phyloP scores from a whole-genome alignment of 2,888 invertebrate genomes.

The Ochropleura plecta region DNA sequence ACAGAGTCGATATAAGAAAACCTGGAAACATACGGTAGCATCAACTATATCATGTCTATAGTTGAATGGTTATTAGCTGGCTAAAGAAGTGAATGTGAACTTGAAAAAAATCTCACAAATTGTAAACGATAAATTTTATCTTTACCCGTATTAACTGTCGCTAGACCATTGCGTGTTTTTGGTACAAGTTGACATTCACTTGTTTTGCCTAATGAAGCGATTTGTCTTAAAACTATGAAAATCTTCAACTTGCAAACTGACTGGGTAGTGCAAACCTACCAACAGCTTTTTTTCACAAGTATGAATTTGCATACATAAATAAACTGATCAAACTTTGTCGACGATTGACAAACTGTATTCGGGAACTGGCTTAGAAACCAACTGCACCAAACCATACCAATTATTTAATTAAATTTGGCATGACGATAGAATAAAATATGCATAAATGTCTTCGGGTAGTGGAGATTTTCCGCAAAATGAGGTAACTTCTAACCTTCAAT shows the following conservation, averaged over 20 bases:
- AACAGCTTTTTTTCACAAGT: background rate
- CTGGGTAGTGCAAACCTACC: background rate
- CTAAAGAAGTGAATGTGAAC: too few species aligned
- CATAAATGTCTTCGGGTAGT: background rate
- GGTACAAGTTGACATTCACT: too few species aligned
- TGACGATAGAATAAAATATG: background rate
- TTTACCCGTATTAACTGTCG: too few species aligned
- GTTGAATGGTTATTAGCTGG: too few species aligned
- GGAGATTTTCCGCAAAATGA: constrained; percentile 5
- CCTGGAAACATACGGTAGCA: too few species aligned
- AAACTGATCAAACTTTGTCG: background rate
- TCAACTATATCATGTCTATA: too few species aligned
- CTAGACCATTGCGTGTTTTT: too few species aligned
- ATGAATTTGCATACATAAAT: background rate
- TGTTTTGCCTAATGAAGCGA: too few species aligned
- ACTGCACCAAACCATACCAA: background rate
- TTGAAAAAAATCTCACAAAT: too few species aligned
- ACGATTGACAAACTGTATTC: background rate
- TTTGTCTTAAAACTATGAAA: background rate
- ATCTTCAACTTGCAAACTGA: background rate
- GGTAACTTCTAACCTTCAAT: constrained; percentile 12
- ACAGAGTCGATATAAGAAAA: too few species aligned
- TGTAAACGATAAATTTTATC: too few species aligned
- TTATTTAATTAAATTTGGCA: background rate
- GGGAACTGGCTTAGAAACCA: background rate